Conservation (phyloP, 1,140 invertebrate species). For the Leptopilina boulardi region DNA sequence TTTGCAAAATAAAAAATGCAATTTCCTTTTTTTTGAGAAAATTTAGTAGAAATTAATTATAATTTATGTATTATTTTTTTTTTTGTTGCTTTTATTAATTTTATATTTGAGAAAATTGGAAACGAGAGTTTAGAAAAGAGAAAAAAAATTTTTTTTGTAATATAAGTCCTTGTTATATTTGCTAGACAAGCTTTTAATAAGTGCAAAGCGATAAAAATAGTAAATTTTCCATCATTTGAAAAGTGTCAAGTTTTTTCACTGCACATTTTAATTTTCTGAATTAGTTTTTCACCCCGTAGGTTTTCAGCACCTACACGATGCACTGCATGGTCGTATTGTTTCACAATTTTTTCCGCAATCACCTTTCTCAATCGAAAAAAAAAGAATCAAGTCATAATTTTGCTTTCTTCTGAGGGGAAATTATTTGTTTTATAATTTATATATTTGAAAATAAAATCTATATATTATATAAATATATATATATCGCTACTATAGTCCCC, state of each 20-base stretch:
- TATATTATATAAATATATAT: neutral
- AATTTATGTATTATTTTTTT: neutral
- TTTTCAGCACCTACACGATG: slow-evolving; percentile 22
- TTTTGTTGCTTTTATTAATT: too few relatives aligned
- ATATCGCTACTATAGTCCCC: neutral
- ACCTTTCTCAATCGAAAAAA: slow-evolving; percentile 16
- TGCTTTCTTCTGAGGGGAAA: neutral
- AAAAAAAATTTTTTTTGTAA: neutral
- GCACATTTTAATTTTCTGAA: slow-evolving; percentile 27
- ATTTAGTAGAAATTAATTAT: too few relatives aligned
- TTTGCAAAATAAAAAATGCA: neutral
- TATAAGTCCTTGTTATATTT: neutral
- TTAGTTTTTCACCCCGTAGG: slow-evolving; percentile 27
- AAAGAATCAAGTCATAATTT: slow-evolving; percentile 20
- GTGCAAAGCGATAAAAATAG: neutral
- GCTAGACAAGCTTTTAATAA: neutral
- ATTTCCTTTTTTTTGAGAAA: too few relatives aligned
- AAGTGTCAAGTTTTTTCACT: slow-evolving; percentile 7
- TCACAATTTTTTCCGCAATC: slow-evolving; percentile 28
- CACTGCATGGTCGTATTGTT: slow-evolving; percentile 33
- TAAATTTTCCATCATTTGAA: neutral
- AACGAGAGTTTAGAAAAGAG: too few relatives aligned
- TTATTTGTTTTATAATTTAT: too few relatives aligned
- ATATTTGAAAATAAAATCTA: neutral
- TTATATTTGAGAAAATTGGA: neutral